Evolutionary conservation across 1,140 invertebrate species (phyloP).

Genomic region (Hydropsyche tenuis): DNA sequence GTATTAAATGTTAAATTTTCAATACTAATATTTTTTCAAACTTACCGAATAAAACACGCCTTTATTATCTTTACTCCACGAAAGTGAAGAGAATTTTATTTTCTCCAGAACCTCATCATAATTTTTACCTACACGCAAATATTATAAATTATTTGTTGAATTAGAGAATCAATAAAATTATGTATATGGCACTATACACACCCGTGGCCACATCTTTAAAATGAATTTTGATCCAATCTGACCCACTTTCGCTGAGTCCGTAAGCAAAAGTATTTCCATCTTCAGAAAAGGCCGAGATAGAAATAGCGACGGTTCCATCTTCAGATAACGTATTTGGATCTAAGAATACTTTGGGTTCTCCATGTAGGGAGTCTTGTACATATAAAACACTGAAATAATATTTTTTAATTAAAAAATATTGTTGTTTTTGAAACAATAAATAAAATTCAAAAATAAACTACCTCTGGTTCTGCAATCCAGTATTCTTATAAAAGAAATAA

Average conservation of each 20-base stretch:
- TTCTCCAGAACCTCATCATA: conserved; percentile 88
- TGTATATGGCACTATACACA: conserved; percentile 51
- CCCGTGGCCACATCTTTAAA: conserved; percentile 80
- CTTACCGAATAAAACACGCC: conserved; percentile 94
- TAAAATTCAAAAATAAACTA: conserved; percentile 54
- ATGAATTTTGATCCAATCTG: conserved; percentile 94
- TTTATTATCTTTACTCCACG: conserved; percentile 95
- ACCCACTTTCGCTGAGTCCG: conserved; percentile 89
- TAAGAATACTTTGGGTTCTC: conserved; percentile 87
- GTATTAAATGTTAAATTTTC: not conserved
- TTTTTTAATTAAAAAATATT: conserved; percentile 42
- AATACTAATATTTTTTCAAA: conserved; percentile 17
- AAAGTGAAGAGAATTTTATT: conserved; percentile 89
- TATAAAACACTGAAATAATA: conserved; percentile 89
- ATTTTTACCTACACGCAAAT: conserved; percentile 73
- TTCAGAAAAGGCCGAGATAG: conserved; percentile 83
- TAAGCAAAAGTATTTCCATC: conserved; percentile 92
- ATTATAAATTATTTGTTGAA: not conserved
- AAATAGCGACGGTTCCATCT: conserved; percentile 92
- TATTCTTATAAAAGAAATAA: conserved; percentile 95
- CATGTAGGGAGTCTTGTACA: conserved; percentile 82
- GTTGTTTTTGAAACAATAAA: conserved; percentile 10
- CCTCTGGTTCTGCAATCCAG: conserved; percentile 96
- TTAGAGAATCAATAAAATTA: not conserved
- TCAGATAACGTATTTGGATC: conserved; percentile 93